Conservation (phyloP, 2,113 vertebrate species). For the Sander vitreus region DNA sequence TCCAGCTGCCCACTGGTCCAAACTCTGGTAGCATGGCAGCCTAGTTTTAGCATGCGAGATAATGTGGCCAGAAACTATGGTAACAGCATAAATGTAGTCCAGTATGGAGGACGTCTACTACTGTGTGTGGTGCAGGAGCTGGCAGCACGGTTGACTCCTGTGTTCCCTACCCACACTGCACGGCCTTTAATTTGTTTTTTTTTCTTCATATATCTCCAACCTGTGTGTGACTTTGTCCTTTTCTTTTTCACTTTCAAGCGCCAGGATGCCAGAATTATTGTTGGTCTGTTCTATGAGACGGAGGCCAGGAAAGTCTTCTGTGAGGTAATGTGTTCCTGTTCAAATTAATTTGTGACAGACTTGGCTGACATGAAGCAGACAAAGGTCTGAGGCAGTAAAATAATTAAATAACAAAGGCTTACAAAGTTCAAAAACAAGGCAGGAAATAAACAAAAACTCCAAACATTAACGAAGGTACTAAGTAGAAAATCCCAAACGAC, state of each 20-base stretch:
- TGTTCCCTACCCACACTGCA: constrained; percentile 4
- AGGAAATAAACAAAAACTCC: too few relatives aligned
- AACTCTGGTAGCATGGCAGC: constrained; percentile 23
- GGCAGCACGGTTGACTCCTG: not conserved
- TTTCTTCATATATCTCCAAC: not conserved
- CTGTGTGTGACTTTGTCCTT: constrained; percentile 16
- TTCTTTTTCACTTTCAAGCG: constrained; percentile 76
- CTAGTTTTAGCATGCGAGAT: constrained; percentile 71
- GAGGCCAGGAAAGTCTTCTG: constrained; percentile 94
- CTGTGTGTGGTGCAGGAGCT: constrained; percentile 20
- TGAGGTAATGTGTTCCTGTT: constrained; percentile 81
- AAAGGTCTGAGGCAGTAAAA: too few relatives aligned
- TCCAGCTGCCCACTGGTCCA: not conserved
- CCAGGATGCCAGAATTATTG: constrained; percentile 92
- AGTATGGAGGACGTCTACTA: constrained; percentile 23
- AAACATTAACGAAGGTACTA: too few relatives aligned
- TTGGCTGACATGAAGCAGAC: too few relatives aligned
- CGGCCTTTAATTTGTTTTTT: not conserved
- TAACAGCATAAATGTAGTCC: constrained; percentile 57
- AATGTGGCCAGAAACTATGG: constrained; percentile 72
- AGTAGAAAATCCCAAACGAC: too few relatives aligned
- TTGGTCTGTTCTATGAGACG: constrained; percentile 93
- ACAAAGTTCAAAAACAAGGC: too few relatives aligned
- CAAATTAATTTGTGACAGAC: not conserved
- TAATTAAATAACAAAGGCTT: too few relatives aligned